Evolutionary conservation across 2,113 vertebrate genomes (phyloP), one percentile per base, ranked within the genome.

Genomic region (Xiphorhynchus elegans): DNA sequence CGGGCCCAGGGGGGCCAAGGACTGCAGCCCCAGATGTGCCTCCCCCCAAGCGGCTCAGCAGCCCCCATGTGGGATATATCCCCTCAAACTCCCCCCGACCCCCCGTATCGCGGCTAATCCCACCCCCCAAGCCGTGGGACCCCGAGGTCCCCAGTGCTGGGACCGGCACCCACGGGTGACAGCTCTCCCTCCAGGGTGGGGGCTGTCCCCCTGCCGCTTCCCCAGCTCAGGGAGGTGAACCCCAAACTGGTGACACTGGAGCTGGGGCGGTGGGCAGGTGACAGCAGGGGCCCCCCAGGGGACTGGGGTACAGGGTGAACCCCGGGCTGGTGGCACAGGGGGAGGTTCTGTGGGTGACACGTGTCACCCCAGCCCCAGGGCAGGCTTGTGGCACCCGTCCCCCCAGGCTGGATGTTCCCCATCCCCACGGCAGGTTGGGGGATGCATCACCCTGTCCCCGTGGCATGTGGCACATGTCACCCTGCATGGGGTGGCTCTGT

Each of bases 11-110:
- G 66, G 74, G 39, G 10, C 15, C 39, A 25, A 29, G 40, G 8
- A 53, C 56, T 49, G 58, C 39, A 53, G 24, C 15, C 79, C 53
- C 20, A 37, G 17, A 33, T 37, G 59, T 81, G 63, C 31, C 52
- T 59, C 66, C 17, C 4, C 28, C 29, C 19, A 12, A 89, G 60
- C 18, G 11, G 44, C 44, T 39, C 75, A 62, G 52, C 64, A 37
- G 17, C 47, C 31, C 35, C 42, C 6, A 1, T 8, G n/a, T 53
- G 74, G 74, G 64, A 33, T 42, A 20, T 13, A 20, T 39, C 35
- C 55, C 25, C 44, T 33, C 15, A 23, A 9, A 37, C 13, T 13
- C 8, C n/a, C 20, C n/a, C 35, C 0, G 0, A 11, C 7, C 16
- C 10, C 14, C 33, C 28, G 5, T 7, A 29, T 21, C 47, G 14